Evolutionary conservation across 2,113 vertebrate genomes (phyloP).

Genomic region (Actenoides lindsayi): DNA sequence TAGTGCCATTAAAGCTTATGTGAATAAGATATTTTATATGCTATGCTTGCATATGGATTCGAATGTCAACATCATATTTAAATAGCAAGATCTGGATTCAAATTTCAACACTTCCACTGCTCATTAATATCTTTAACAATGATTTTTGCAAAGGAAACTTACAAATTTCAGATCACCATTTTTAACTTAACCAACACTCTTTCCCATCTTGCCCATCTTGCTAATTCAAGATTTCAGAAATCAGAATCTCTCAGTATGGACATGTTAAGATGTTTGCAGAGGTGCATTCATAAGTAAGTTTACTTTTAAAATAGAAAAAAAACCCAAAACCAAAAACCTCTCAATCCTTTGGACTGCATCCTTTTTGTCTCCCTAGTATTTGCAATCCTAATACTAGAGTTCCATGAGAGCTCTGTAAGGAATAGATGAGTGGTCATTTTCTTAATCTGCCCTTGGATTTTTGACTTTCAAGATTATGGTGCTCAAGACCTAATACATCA

Average conservation of each 20-base stretch:
- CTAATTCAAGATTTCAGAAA: background rate
- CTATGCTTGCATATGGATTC: background rate
- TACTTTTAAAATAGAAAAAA: background rate
- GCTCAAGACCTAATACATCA: background rate
- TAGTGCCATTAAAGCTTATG: background rate
- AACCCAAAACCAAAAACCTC: background rate
- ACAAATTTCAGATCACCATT: background rate
- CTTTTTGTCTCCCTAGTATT: background rate
- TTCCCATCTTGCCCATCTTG: background rate
- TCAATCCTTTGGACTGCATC: background rate
- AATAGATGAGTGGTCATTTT: background rate
- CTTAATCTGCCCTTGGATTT: background rate
- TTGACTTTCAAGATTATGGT: background rate
- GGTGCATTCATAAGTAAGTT: background rate
- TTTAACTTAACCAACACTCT: background rate
- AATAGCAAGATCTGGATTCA: background rate
- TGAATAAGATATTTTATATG: background rate
- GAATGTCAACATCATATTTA: background rate
- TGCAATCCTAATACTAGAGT: background rate
- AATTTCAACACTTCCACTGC: background rate
- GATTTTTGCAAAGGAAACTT: background rate
- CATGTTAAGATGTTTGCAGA: background rate
- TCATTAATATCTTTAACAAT: background rate
- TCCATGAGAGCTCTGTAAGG: background rate
- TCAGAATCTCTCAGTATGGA: rapidly evolving